Conservation (phyloP, 2,113 vertebrate species). For the Struthio camelus region DNA sequence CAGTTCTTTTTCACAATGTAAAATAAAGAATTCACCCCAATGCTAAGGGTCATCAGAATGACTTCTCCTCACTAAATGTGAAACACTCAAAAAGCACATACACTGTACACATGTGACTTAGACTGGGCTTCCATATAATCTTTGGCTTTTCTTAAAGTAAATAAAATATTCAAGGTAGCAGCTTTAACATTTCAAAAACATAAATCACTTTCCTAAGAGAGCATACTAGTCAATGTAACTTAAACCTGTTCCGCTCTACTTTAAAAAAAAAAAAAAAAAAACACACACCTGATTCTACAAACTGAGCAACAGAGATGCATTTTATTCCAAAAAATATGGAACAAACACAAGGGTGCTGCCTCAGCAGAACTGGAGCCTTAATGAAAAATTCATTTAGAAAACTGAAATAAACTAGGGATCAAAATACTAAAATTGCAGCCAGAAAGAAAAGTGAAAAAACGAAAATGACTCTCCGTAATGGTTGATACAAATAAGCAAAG, state of each 20-base stretch:
- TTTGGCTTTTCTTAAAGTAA: background rate
- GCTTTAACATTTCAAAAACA: background rate
- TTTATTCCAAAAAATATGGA: too few relatives aligned
- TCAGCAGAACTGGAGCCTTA: background rate
- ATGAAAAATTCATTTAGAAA: conserved; percentile 8
- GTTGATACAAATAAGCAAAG: background rate
- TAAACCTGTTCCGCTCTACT: background rate
- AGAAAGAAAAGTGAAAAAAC: too few relatives aligned
- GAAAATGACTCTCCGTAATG: background rate
- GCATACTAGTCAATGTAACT: background rate
- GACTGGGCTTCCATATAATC: background rate
- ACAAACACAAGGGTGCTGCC: too few relatives aligned
- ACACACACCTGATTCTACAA: too few relatives aligned
- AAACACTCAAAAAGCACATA: background rate
- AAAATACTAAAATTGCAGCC: background rate
- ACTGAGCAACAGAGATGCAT: too few relatives aligned
- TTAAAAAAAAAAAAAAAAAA: too few relatives aligned
- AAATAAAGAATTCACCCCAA: background rate
- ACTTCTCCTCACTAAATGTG: background rate
- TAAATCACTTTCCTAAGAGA: background rate
- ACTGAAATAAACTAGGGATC: background rate
- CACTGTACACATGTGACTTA: background rate
- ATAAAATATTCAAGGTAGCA: background rate
- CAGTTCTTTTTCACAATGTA: background rate
- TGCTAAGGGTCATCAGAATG: background rate